These are phyloP conservation scores for Stichodactyla helianthus DNA, from an alignment of 64 coral and sea anemone genomes.

Conservation along the genomic window DNA sequence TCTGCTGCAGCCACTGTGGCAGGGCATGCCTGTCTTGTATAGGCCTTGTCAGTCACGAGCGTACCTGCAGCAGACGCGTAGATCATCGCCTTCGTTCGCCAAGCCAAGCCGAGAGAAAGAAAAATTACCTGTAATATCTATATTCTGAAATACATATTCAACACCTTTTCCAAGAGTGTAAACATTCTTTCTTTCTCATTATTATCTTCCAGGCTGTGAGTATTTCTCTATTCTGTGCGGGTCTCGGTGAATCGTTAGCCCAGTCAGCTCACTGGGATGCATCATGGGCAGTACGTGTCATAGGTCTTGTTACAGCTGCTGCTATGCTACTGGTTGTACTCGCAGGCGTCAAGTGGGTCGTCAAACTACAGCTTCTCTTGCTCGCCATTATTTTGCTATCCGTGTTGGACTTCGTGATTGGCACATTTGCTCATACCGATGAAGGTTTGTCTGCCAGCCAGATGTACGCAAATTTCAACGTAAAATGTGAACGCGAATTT, in stretches of 20 bases:
- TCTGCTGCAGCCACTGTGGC: no score
- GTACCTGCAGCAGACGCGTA: no score
- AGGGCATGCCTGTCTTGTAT: no score
- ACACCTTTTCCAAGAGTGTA: no score
- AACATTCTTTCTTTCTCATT: no score
- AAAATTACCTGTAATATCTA: not conserved
- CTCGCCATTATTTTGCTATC: constrained; percentile 85
- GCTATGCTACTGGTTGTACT: constrained; percentile 75
- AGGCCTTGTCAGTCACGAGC: no score
- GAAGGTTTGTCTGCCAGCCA: constrained; percentile 45
- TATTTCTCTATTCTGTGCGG: constrained; percentile 95
- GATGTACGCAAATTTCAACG: no score
- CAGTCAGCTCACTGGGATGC: constrained; percentile 89
- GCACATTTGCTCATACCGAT: constrained; percentile 96
- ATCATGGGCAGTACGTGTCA: constrained; percentile 86
- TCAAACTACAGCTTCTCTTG: constrained; percentile 88
- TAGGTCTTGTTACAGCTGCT: constrained; percentile 75
- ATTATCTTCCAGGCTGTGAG: constrained; percentile 60
- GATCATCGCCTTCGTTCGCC: no score
- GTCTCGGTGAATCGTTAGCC: constrained; percentile 93
- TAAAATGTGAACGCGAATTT: no score
- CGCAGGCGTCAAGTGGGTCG: constrained; percentile 99
- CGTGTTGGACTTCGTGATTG: constrained; percentile 90
- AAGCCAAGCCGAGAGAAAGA: no score
- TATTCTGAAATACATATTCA: not conserved